phyloP scores from a whole-genome alignment of 2,888 invertebrate genomes.

The Stegana nigrithorax region DNA sequence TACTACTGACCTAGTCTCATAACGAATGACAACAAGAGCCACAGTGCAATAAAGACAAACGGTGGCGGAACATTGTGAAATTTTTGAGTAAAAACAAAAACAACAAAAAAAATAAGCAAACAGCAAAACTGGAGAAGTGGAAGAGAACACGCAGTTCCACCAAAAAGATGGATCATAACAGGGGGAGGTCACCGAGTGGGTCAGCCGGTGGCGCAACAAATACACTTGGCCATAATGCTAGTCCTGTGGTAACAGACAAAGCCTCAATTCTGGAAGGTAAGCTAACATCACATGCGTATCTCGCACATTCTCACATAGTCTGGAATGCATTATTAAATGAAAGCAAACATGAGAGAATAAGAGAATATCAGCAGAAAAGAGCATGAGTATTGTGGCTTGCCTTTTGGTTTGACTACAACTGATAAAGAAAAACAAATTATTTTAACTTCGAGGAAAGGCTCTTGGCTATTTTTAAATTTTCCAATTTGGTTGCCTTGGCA shows the following conservation, averaged over 20 bases:
- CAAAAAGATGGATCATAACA: conserved; percentile 57
- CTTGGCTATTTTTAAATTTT: no score
- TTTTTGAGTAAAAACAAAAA: not conserved
- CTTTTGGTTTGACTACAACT: no score
- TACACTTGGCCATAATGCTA: conserved; percentile 18
- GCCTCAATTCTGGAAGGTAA: conserved; percentile 64
- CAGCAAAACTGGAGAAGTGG: conserved; percentile 65
- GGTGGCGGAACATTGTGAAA: not conserved
- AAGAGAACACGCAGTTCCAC: conserved; percentile 65
- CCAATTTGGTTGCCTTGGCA: no score
- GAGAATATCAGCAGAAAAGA: not conserved
- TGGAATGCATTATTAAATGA: not conserved
- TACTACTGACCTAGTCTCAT: not conserved
- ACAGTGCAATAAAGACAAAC: not conserved
- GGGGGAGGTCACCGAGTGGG: conserved; percentile 19
- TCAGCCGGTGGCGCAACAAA: conserved; percentile 24
- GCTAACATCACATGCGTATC: not conserved
- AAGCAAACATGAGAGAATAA: not conserved
- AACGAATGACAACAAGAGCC: not conserved
- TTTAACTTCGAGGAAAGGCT: no score
- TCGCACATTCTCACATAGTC: not conserved
- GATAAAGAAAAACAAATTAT: no score
- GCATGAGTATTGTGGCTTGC: not conserved
- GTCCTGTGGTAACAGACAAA: conserved; percentile 48
- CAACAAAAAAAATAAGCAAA: not conserved